Conservation (phyloP, 2,888 invertebrate species). For the Sipha maydis region DNA sequence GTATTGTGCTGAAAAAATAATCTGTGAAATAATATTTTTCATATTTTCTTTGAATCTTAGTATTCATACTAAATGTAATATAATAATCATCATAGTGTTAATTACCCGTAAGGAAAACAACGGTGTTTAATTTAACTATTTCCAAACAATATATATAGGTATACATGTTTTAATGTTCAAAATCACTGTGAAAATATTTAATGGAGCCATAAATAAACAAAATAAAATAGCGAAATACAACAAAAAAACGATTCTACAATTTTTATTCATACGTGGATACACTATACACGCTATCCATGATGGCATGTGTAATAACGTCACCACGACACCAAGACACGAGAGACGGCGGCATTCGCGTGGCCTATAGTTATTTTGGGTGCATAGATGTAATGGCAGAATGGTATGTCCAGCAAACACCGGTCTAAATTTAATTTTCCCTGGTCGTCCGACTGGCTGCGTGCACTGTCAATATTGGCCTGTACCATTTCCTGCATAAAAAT, state of each 20-base stretch:
- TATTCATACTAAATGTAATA: no score
- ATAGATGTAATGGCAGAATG: slow-evolving; percentile 54
- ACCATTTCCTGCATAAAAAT: slow-evolving; percentile 26
- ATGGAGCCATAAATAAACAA: not conserved
- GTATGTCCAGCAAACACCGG: slow-evolving; percentile 60
- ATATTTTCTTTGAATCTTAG: no score
- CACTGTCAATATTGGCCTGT: slow-evolving; percentile 55
- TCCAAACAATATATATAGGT: not conserved
- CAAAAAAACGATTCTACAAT: not conserved
- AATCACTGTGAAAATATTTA: not conserved
- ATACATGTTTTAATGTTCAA: no score
- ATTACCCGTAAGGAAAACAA: not conserved
- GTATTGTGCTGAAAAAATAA: no score
- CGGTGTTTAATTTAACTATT: not conserved
- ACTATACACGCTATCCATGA: not conserved
- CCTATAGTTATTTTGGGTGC: slow-evolving; percentile 57
- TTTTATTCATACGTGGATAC: not conserved
- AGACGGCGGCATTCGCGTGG: slow-evolving; percentile 7
- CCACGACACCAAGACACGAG: not conserved
- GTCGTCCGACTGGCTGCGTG: slow-evolving; percentile 37
- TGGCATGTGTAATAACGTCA: not conserved
- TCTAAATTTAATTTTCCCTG: slow-evolving; percentile 62
- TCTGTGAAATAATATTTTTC: no score
- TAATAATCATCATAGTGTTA: no score
- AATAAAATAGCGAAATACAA: not conserved